These are phyloP conservation scores for Phalloptychus januarius DNA, from an alignment of 2,797 vertebrate genomes.

Conservation along the genomic window DNA sequence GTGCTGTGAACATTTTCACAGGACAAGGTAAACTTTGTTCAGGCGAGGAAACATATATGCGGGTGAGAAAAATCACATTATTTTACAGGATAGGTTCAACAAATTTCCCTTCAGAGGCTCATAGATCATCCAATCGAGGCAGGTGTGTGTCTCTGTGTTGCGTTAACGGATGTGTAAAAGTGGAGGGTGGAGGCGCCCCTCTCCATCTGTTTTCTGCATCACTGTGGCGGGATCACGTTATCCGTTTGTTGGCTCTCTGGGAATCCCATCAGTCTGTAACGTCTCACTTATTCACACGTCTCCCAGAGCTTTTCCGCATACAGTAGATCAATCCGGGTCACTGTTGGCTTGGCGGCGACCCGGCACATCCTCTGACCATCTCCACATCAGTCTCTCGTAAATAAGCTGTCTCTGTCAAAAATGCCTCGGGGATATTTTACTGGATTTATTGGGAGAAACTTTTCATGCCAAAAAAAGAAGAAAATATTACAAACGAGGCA, in stretches of 20 bases:
- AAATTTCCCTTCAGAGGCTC: conserved; percentile 60
- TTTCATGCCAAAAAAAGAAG: not conserved
- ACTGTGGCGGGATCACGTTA: conserved; percentile 70
- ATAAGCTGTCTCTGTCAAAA: conserved; percentile 33
- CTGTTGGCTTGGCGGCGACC: conserved; percentile 49
- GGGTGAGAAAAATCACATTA: conserved; percentile 67
- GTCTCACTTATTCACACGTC: conserved; percentile 82
- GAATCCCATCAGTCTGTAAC: conserved; percentile 82
- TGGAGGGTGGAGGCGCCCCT: conserved; percentile 43
- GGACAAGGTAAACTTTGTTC: conserved; percentile 38
- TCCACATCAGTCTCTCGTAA: conserved; percentile 27
- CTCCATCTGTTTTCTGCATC: conserved; percentile 83
- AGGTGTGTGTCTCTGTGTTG: conserved; percentile 58
- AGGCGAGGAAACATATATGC: conserved; percentile 50
- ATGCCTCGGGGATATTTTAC: conserved; percentile 11
- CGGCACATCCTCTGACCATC: conserved; percentile 42
- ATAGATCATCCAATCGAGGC: conserved; percentile 62
- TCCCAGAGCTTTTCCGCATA: conserved; percentile 36
- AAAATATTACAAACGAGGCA: not conserved
- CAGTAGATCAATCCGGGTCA: conserved; percentile 32
- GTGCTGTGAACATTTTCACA: conserved; percentile 40
- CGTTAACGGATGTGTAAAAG: conserved; percentile 27
- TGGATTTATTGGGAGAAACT: not conserved
- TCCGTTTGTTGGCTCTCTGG: conserved; percentile 76
- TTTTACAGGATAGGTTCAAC: conserved; percentile 67